phyloP scores from a whole-genome alignment of 2,797 vertebrate species.

The Coracias cyanogaster region DNA sequence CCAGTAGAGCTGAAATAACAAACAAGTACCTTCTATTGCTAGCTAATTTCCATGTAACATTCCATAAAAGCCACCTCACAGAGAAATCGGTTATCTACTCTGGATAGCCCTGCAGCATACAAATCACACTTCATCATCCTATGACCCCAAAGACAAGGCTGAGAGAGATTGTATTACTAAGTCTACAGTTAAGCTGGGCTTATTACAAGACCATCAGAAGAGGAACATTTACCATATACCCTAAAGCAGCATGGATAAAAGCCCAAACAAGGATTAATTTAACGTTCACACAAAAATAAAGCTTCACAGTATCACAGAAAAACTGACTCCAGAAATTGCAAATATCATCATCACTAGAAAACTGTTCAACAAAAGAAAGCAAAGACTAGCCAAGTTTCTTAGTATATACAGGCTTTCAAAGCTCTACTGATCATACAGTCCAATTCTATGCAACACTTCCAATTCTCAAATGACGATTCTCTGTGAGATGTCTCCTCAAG shows the following conservation, averaged over 20 bases:
- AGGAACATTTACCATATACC: not conserved
- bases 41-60: not conserved
- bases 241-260: not conserved
- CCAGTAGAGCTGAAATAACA: not conserved
- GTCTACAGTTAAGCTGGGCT: not conserved
- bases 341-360: not conserved
- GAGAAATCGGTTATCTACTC: not conserved
- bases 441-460: not conserved
- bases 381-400: not conserved
- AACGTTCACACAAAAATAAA: not conserved
- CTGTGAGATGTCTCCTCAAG: not conserved
- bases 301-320: not conserved
- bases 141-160: not conserved
- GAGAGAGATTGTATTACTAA: not conserved
- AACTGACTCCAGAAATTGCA: not conserved
- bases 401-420: not conserved
- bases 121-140: not conserved
- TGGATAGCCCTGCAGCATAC: not conserved
- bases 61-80: not conserved
- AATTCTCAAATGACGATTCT: not conserved
- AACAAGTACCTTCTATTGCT: not conserved
- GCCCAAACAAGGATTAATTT: not conserved
- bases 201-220: not conserved
- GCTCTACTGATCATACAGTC: not conserved
- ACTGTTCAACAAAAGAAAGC: not conserved